Conservation (phyloP, 2,888 invertebrate genomes). For the Perithous albicinctus region DNA sequence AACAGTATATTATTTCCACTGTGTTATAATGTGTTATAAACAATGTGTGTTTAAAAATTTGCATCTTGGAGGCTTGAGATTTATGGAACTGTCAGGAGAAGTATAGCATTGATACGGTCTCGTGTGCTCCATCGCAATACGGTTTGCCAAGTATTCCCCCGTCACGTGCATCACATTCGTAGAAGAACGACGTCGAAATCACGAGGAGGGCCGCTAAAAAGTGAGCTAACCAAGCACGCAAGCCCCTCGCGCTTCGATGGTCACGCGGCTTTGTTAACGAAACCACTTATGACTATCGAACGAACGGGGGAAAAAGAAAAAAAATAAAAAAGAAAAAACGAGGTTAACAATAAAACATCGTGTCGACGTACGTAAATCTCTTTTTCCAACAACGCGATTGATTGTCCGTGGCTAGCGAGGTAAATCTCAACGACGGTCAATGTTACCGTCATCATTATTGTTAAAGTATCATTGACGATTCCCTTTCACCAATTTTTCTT, state of each 20-base stretch:
- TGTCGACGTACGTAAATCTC: conserved; percentile 14
- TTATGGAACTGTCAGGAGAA: conserved; percentile 16
- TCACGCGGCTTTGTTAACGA: conserved; percentile 21
- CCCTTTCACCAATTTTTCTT: conserved; percentile 12
- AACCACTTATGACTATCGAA: conserved; percentile 20
- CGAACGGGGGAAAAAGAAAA: no score
- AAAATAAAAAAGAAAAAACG: conserved; percentile 28
- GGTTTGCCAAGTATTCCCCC: neutral
- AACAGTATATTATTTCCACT: conserved; percentile 19
- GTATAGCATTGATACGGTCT: conserved; percentile 9
- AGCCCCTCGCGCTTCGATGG: conserved; percentile 3
- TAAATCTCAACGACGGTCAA: neutral
- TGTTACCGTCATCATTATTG: conserved; percentile 1
- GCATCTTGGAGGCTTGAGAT: conserved; percentile 30
- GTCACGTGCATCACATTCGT: conserved; percentile 24
- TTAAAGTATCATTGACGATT: conserved; percentile 6
- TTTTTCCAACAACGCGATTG: conserved; percentile 11
- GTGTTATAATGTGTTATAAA: no score
- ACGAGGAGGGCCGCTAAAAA: conserved; percentile 42
- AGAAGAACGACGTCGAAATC: conserved; percentile 19
- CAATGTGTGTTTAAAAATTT: conserved; percentile 33
- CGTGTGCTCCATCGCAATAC: neutral
- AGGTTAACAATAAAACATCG: conserved; percentile 28
- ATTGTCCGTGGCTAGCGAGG: conserved; percentile 20
- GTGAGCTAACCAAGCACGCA: conserved; percentile 22